Evolutionary conservation across 2,113 vertebrate species (phyloP).

Genomic region (Rutilus rutilus): DNA sequence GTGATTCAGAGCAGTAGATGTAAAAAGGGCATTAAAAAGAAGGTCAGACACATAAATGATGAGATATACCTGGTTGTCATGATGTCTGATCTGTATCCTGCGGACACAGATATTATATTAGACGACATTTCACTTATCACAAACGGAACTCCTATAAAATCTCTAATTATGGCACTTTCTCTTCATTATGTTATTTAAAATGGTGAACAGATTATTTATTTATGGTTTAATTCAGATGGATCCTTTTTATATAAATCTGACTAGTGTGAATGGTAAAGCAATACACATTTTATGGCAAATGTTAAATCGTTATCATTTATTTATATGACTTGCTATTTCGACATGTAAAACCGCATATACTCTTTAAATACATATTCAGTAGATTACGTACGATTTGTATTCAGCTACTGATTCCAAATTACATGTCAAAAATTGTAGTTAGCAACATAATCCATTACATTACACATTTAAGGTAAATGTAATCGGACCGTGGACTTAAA

Average conservation of each 20-base stretch:
- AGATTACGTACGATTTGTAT: no score
- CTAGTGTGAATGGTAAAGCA: not conserved
- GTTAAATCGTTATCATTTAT: not conserved
- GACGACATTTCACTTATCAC: not conserved
- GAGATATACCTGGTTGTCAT: constrained; percentile 56
- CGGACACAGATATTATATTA: constrained; percentile 33
- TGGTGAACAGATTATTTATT: not conserved
- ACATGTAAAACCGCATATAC: not conserved
- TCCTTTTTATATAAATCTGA: not conserved
- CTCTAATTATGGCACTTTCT: not conserved
- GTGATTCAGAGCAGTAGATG: constrained; percentile 1
- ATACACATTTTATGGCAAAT: not conserved
- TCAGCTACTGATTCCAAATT: no score
- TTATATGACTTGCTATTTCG: not conserved
- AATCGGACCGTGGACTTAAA: no score
- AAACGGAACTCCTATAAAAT: not conserved
- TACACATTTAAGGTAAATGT: no score
- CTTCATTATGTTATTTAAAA: not conserved
- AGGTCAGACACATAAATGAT: constrained; percentile 23
- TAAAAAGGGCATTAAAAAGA: not conserved
- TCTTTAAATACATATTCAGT: not conserved
- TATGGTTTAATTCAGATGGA: not conserved
- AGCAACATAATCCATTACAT: no score
- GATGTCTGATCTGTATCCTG: constrained; percentile 58
- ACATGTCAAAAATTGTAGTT: no score